Percentiles rank a stretch among this genome's conserved stretches.
Evolutionary conservation across 1,140 invertebrate genomes (phyloP).

Genomic region (Oedothorax gibbosus): DNA sequence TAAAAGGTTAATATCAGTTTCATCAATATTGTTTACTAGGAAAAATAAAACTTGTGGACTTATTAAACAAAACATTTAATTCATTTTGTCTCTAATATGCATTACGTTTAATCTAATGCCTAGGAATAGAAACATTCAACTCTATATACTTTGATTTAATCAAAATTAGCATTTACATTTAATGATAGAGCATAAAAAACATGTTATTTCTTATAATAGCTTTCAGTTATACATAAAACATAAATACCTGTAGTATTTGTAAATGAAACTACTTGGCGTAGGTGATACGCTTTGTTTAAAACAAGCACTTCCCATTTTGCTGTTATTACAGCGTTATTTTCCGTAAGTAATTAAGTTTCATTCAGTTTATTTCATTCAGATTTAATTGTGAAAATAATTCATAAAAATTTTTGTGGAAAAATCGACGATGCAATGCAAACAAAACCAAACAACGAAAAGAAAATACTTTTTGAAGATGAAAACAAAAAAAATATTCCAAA

Average conservation of each 20-base stretch:
- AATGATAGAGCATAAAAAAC: not conserved
- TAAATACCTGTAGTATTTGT: constrained; percentile 41
- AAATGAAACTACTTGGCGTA: constrained; percentile 19
- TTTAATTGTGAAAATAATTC: too few relatives aligned
- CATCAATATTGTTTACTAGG: too few relatives aligned
- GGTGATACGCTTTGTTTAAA: constrained; percentile 24
- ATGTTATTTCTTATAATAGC: not conserved
- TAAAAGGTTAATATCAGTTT: too few relatives aligned
- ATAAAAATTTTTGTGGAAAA: not conserved
- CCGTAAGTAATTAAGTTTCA: not conserved
- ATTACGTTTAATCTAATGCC: too few relatives aligned
- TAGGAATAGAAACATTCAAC: too few relatives aligned
- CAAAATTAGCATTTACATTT: too few relatives aligned
- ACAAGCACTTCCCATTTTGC: constrained; percentile 30
- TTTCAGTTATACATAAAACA: not conserved
- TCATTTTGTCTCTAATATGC: too few relatives aligned
- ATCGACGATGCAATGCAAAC: not conserved
- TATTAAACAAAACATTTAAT: too few relatives aligned
- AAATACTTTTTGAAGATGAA: constrained; percentile 19
- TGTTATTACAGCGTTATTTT: not conserved
- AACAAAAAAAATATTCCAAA: constrained; percentile 2
- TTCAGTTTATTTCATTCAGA: too few relatives aligned
- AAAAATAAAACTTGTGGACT: too few relatives aligned
- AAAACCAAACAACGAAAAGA: constrained; percentile 3
- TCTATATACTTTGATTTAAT: too few relatives aligned